Evolutionary conservation across 1,140 invertebrate species (phyloP).

Genomic region (Catajapyx aquilonaris): DNA sequence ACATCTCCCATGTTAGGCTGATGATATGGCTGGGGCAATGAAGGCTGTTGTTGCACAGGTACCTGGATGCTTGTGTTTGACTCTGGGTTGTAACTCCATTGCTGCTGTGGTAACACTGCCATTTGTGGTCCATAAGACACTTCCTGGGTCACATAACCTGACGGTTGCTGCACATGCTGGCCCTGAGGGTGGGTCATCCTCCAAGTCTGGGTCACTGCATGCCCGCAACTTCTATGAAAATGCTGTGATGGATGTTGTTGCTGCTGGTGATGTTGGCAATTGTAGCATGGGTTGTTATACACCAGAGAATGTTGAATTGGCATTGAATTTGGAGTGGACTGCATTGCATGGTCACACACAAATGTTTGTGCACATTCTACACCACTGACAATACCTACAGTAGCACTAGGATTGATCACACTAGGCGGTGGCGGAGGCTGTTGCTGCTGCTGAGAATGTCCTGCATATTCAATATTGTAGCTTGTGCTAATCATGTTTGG

Average conservation of each 20-base stretch:
- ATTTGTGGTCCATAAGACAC: not conserved
- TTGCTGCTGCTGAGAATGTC: constrained; percentile 1
- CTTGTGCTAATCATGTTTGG: too few relatives aligned
- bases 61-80: not conserved
- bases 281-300: constrained; percentile 4
- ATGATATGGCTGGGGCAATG: not conserved
- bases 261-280: not conserved
- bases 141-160: not conserved
- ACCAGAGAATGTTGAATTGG: not conserved
- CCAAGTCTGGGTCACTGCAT: not conserved
- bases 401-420: not conserved
- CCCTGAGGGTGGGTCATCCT: not conserved
- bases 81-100: not conserved
- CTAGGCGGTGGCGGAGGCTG: not conserved
- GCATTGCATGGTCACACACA: not conserved
- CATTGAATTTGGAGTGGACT: not conserved
- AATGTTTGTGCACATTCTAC: constrained; percentile 4
- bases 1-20: not conserved
- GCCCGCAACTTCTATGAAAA: not conserved
- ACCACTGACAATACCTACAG: constrained; percentile 1
- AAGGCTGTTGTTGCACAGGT: not conserved
- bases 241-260: not conserved
- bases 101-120: not conserved
- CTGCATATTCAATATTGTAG: too few relatives aligned
- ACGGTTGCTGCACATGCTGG: not conserved